Evolutionary conservation across 2,797 vertebrate species (phyloP), one percentile per base, ranked within the genome.

Genomic region (Danio choprae): DNA sequence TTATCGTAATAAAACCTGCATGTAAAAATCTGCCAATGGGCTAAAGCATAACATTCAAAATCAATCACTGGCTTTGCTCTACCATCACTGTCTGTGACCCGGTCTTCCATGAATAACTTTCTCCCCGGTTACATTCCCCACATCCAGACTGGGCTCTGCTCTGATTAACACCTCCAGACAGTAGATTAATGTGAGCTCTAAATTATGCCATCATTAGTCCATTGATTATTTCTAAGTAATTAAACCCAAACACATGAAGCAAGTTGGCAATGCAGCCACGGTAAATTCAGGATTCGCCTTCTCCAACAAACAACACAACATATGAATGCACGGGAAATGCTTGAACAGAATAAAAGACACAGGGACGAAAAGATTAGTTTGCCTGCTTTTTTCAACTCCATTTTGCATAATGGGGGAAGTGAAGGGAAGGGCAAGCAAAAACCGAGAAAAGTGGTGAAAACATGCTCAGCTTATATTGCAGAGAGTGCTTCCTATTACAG

Each of bases 141-240:
- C 67, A 77, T 83, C 79, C 82, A 85, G 82, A 85, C 87, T 69
- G 78, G 76, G 85, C 88, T 80, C 70, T 79, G 83, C 87, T 84
- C 84, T 90, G 85, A 92, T 91, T 88, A 91, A 88, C 88, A 86
- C 81, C 86, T 85, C 76, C 82, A 85, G 87, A 85, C 87, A 82
- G 79, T 79, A 87, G 86, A 91, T 91, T 88, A 90, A 89, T 86
- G 83, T 86, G 87, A 83, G 75, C 85, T 87, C 83, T 88, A 89
- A 89, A 91, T 91, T 85, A 89, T 81, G 78, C 81, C 84, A 88
- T 91, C 88, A 89, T 91, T 89, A 89, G 86, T 88, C 81, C 84
- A 90, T 88, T 87, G 84, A 91, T 91, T 89, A 91, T 89, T 90
- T 90, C 86, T 78, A 89, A 90, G 91, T 89, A 90, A 90, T 88